Base-by-base conservation (phyloP, 2,888 invertebrate genomes). In the Augiades crinisus region DNA sequence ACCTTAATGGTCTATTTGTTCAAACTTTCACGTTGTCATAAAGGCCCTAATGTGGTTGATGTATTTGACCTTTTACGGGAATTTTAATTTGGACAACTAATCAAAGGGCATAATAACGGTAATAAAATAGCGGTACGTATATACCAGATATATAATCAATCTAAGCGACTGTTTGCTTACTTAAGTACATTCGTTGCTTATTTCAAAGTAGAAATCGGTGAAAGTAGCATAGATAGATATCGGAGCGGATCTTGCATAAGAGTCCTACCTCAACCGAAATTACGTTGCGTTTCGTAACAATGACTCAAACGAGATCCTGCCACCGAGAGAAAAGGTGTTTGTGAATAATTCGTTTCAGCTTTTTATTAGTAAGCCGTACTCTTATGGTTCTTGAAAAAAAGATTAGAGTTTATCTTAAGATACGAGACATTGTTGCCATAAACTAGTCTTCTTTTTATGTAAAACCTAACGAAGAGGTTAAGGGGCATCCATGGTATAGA, bases 241-340 rank as follows among this genome's bases (percentile, higher is more conserved):
- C 22, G 27, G 36, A 43, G 41, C 50, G 43, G 43, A 43, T 19
- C 36, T 50, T 50, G 36, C 43, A 21, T 34, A 50, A 50, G 46
- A 37, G 50, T 50, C 50, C 50, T 50, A 50, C 50, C 50, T 50
- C 49, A 50, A 50, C 27, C 49, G 36, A 50, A 50, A 50, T 50
- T 50, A 43, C 19, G 33, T 50, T 50, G 34, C 5, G 27, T 50
- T 41, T 50, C 49, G 34, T 50, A 50, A 50, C 19, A 41, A 8
- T 43, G 50, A 50, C 19, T 40, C 34, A 50, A 34, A 34, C 24
- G 50, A 43, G 33, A 43, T 50, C 50, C 50, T 41, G 50, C 50
- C 19, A 27, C 27, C 27, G 41, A 1, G 6, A 5, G 31, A 43
- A 50, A 36, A 19, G 43, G 34, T 17, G 10, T 17, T 13, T 19